These are phyloP conservation scores for Potamilus streckersoni DNA, from an alignment of 1,140 invertebrate species.

Conservation along the genomic window DNA sequence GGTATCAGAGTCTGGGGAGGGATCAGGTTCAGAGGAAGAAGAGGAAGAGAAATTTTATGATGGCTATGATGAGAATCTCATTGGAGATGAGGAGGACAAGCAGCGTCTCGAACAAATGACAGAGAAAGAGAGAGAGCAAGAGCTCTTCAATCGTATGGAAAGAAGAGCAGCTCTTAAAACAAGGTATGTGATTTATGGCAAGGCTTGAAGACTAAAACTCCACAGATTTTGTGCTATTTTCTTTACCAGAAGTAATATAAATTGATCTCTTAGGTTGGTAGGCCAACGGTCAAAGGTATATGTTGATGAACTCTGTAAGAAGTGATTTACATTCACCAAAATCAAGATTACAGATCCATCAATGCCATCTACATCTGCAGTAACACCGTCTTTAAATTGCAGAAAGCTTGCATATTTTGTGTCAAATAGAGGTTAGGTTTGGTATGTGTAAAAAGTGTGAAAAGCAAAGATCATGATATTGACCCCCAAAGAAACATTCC, in stretches of 20 bases:
- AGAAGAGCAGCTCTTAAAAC: constrained; percentile 92
- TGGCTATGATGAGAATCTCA: constrained; percentile 95
- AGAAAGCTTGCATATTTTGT: no score
- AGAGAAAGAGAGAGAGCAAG: constrained; percentile 96
- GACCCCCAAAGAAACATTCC: no score
- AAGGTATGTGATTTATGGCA: constrained; percentile 68
- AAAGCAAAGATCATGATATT: no score
- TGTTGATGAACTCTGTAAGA: no score
- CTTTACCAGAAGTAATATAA: not conserved
- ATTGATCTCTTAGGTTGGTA: no score
- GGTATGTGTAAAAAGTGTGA: no score
- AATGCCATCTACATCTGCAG: no score
- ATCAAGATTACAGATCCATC: no score
- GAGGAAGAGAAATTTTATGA: constrained; percentile 80
- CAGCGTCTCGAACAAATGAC: constrained; percentile 90
- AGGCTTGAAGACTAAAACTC: not conserved
- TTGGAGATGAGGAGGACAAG: constrained; percentile 96
- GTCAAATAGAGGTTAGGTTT: no score
- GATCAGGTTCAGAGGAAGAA: constrained; percentile 46
- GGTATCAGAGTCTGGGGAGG: constrained; percentile 73
- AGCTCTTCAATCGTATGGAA: constrained; percentile 96
- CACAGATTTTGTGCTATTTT: not conserved
- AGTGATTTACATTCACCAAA: no score
- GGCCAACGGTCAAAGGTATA: no score
- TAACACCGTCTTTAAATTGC: no score